Evolutionary conservation across 1,140 invertebrate genomes (phyloP), one percentile per base, ranked within the genome.

Genomic region (Brachionus sp.): DNA sequence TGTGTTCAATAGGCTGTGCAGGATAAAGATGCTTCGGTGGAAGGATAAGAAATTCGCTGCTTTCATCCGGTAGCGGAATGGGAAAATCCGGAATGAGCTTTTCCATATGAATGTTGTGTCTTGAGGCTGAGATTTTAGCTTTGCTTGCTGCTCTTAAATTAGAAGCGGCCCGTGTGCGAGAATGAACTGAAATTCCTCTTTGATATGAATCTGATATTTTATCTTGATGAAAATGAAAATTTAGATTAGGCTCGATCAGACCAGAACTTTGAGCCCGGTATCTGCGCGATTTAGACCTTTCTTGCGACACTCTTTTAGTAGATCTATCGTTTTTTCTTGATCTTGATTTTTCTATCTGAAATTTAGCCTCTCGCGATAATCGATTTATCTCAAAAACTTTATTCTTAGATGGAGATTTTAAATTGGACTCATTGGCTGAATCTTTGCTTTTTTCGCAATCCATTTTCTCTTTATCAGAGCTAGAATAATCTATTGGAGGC

Each of bases 311-410:
- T 70, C 66, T 37, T 6, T n/a, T 70, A 4, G 37, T 7, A 0
- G 66, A 70, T 39, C 35, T 70, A 16, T 70, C 66, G 16, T 19
- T 39, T 37, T 39, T 35, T 70, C 37, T 39, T 7, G 66, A 37
- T 19, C 66, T 37, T 70, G 33, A 39, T 70, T 70, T 70, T 70
- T 70, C 66, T 19, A 70, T n/a, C n/a, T 70, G 66, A 39, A 70
- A 70, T 19, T 70, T 70, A 70, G 66, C 66, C 35, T 70, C 66
- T 37, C 66, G 66, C n/a, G 66, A 70, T 39, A 70, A 70, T 19
- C 66, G 66, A 39, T 9, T 70, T 12, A 70, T 70, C 16, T 70
- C 66, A 39, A 70, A 70, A 10, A 70, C 66, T 70, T 70, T 70
- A 70, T 70, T 70, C 12, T 35, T 70, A 10, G 66, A 70, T 16